Percentiles rank a stretch among this genome's conserved stretches.
Evolutionary conservation across 2,888 invertebrate species (phyloP).

Genomic region (Aspidiotus rigidus): DNA sequence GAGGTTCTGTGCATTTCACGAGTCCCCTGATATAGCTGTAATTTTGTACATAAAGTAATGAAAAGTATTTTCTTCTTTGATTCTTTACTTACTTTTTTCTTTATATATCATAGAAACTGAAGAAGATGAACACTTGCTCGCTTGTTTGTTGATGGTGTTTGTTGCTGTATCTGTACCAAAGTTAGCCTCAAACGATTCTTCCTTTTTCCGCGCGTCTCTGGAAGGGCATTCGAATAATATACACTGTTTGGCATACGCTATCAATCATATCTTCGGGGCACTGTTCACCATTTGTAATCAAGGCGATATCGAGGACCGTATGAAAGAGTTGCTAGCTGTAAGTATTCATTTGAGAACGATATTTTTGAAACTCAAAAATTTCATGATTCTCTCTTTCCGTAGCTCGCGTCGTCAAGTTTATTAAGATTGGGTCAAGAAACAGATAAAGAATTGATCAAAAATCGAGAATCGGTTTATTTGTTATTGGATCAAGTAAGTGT

Average conservation of each 20-base stretch:
- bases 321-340: conserved; percentile 82
- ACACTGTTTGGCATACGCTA: conserved; percentile 94
- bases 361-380: neutral
- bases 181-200: conserved; percentile 79
- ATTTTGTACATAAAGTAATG: too few species aligned
- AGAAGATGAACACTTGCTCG: conserved; percentile 85
- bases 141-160: conserved; percentile 96
- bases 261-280: conserved; percentile 92
- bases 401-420: conserved; percentile 88
- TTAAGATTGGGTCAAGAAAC: conserved; percentile 89
- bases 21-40: neutral
- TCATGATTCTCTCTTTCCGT: conserved; percentile 37
- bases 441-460: conserved; percentile 85
- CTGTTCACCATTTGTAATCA: conserved; percentile 92
- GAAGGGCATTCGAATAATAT: conserved; percentile 98
- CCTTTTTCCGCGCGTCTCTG: conserved; percentile 75
- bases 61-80: too few species aligned
- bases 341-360: conserved; percentile 38
- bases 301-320: conserved; percentile 91
- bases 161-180: conserved; percentile 95
- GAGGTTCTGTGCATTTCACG: too few species aligned
- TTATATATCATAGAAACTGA: conserved; percentile 56
- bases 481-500: conserved; percentile 64
- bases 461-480: conserved; percentile 93
- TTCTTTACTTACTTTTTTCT: too few species aligned